Evolutionary conservation across 2,797 vertebrate genomes (phyloP).

Genomic region (Siniperca undulata): DNA sequence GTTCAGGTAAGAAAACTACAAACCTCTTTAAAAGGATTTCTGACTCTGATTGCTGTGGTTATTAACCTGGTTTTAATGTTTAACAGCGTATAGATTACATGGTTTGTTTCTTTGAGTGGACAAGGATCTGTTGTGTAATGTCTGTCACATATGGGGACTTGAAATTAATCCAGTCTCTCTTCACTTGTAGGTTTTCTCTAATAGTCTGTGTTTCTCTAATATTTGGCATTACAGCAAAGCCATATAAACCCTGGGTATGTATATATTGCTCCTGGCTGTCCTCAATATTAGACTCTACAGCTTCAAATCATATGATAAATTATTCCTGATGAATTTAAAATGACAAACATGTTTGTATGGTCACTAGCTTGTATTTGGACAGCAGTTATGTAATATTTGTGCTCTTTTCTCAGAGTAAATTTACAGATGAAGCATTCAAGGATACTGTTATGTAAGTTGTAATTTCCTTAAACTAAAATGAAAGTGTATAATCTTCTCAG

Average conservation of each 20-base stretch:
- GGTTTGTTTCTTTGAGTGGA: neutral
- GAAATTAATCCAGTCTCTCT: conserved; percentile 34
- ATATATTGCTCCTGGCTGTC: conserved; percentile 8
- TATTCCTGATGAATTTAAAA: conserved; percentile 25
- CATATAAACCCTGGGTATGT: conserved; percentile 79
- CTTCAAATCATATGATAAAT: conserved; percentile 1
- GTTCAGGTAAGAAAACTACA: conserved; percentile 76
- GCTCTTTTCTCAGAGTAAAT: conserved; percentile 73
- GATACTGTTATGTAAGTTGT: conserved; percentile 72
- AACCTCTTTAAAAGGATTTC: neutral
- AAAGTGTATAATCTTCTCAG: conserved; percentile 16
- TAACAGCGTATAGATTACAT: neutral
- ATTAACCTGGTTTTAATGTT: neutral
- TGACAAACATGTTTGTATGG: neutral
- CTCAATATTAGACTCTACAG: neutral
- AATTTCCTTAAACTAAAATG: conserved; percentile 40
- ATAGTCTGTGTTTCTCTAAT: conserved; percentile 73
- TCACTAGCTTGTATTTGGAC: neutral
- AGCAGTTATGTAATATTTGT: conserved; percentile 25
- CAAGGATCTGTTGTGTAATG: neutral
- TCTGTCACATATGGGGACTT: neutral
- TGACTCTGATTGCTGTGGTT: neutral
- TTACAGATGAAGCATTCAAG: conserved; percentile 65
- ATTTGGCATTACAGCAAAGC: conserved; percentile 74
- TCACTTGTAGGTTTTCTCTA: conserved; percentile 72